Percentiles rank a stretch among this genome's conserved stretches.
phyloP scores from a whole-genome alignment of 2,888 invertebrate genomes.

The Amblyteles armatorius region DNA sequence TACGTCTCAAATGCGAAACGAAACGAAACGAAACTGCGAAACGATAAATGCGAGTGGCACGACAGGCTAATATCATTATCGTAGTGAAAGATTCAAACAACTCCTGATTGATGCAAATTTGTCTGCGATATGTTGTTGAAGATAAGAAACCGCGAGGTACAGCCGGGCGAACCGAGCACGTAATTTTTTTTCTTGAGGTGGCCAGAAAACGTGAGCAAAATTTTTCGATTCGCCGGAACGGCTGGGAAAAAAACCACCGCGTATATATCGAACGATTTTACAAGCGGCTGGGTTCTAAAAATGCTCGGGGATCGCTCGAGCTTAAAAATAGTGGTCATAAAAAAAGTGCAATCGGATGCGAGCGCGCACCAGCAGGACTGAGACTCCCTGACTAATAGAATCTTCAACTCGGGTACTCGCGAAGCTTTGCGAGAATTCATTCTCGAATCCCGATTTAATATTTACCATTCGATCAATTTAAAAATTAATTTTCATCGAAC shows the following conservation, averaged over 20 bases:
- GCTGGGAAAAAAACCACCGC: slow-evolving; percentile 27
- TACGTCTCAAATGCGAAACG: not conserved
- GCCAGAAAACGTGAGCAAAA: not conserved
- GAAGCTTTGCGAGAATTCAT: slow-evolving; percentile 1
- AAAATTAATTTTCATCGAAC: not conserved
- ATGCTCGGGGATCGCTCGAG: slow-evolving; percentile 77
- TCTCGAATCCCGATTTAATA: not conserved
- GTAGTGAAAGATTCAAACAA: slow-evolving; percentile 11
- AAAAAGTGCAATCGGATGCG: slow-evolving; percentile 72
- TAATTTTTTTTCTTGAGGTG: slow-evolving; percentile 16
- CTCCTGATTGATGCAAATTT: slow-evolving; percentile 18
- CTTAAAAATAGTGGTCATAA: slow-evolving; percentile 81
- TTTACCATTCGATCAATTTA: not conserved
- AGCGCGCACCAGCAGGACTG: slow-evolving; percentile 63
- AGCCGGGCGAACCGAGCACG: not conserved
- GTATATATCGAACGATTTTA: slow-evolving; percentile 69
- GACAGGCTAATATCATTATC: slow-evolving; percentile 51
- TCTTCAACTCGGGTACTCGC: slow-evolving; percentile 19
- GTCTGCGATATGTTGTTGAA: slow-evolving; percentile 27
- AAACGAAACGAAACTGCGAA: no score
- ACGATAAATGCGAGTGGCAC: slow-evolving; percentile 46
- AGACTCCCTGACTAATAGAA: slow-evolving; percentile 29
- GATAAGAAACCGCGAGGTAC: slow-evolving; percentile 41
- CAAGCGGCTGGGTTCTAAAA: slow-evolving; percentile 80
- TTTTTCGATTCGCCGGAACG: slow-evolving; percentile 21